These are phyloP conservation scores for Proisotoma minuta DNA, from an alignment of 2,888 invertebrate genomes.

Conservation along the genomic window DNA sequence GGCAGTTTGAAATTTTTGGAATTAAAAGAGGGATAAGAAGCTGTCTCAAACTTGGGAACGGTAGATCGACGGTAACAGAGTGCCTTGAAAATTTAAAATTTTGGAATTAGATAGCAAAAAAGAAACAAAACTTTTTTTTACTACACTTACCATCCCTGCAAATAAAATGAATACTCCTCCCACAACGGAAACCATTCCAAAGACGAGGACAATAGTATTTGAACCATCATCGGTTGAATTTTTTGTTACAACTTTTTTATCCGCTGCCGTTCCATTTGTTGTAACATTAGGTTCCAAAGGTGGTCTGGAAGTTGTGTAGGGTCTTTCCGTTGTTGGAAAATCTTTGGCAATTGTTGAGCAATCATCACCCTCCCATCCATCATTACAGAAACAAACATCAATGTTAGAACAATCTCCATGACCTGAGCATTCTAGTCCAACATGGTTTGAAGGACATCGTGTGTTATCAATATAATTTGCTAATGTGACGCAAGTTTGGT, in stretches of 20 bases:
- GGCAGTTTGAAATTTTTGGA: slow-evolving; percentile 44
- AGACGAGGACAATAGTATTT: slow-evolving; percentile 95
- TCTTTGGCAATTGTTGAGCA: slow-evolving; percentile 73
- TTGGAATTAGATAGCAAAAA: not conserved
- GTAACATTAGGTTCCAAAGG: slow-evolving; percentile 11
- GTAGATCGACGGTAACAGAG: slow-evolving; percentile 74
- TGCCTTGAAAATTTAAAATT: slow-evolving; percentile 57
- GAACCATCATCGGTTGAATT: slow-evolving; percentile 89
- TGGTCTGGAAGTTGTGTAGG: slow-evolving; percentile 47
- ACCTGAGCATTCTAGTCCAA: slow-evolving; percentile 85
- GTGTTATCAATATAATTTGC: slow-evolving; percentile 78
- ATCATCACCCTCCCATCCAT: slow-evolving; percentile 81
- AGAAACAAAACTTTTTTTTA: not conserved
- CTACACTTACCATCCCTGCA: slow-evolving; percentile 89
- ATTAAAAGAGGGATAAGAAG: slow-evolving; percentile 44
- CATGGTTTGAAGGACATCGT: slow-evolving; percentile 84
- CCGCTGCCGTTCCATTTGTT: slow-evolving; percentile 20
- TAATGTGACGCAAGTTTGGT: slow-evolving; percentile 84
- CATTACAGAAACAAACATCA: slow-evolving; percentile 85
- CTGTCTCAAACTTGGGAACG: slow-evolving; percentile 44
- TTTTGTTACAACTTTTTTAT: slow-evolving; percentile 33
- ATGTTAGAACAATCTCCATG: slow-evolving; percentile 90
- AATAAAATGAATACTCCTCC: slow-evolving; percentile 98
- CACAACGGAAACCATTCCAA: slow-evolving; percentile 97
- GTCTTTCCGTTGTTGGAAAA: slow-evolving; percentile 24